Evolutionary conservation across 2,797 vertebrate species (phyloP).

Genomic region (Chaetophractus vellerosus): DNA sequence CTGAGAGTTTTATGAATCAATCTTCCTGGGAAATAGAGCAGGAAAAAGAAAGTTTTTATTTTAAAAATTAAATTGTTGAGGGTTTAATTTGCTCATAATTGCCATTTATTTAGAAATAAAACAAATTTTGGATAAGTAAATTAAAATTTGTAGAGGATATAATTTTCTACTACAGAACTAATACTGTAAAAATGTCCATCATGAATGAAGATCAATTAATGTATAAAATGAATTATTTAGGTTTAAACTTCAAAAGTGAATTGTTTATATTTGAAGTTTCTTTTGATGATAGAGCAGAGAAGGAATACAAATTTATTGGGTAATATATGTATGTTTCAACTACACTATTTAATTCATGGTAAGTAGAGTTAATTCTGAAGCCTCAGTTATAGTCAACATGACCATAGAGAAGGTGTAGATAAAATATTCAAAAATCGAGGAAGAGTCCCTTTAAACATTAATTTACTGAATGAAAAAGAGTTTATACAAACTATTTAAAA

Average conservation of each 20-base stretch:
- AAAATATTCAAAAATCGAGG: background rate
- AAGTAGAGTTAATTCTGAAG: background rate
- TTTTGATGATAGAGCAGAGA: background rate
- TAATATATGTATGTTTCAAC: background rate
- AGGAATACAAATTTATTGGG: background rate
- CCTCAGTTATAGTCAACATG: background rate
- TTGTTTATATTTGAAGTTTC: background rate
- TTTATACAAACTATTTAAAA: background rate
- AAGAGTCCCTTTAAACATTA: background rate
- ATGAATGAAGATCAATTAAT: background rate
- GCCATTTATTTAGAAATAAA: background rate
- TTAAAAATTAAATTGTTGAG: background rate
- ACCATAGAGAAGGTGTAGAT: background rate
- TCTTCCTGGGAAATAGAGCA: background rate
- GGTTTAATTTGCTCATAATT: background rate
- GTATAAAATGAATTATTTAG: background rate
- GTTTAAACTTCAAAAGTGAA: background rate
- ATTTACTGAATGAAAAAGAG: background rate
- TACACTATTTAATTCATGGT: background rate
- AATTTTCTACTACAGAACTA: background rate
- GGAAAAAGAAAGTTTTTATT: background rate
- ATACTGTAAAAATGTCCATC: background rate
- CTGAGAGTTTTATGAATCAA: background rate
- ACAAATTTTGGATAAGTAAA: constrained; percentile 7
- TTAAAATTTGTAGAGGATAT: background rate